Evolutionary conservation across 1,140 invertebrate species (phyloP).

Genomic region (Lepidotrigona ventralis): DNA sequence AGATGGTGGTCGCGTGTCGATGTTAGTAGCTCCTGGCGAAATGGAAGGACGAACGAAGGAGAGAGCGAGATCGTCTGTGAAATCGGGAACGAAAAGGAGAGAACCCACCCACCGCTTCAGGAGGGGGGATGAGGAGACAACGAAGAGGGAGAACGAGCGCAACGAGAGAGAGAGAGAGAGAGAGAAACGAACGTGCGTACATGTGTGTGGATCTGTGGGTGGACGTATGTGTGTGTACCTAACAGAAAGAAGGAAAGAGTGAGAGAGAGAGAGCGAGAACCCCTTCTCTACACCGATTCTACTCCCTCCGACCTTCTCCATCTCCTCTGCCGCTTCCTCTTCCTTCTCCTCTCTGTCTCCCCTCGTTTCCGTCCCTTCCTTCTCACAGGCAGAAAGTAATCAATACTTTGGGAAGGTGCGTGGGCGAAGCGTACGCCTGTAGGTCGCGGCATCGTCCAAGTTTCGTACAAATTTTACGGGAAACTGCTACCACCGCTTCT

Average conservation of each 20-base stretch:
- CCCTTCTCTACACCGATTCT: conserved; percentile 33
- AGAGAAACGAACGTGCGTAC: background rate
- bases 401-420: conserved; percentile 77
- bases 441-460: conserved; percentile 49
- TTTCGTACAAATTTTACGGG: conserved; percentile 55
- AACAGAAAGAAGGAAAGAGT: conserved; percentile 12
- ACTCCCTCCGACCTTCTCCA: conserved; percentile 50
- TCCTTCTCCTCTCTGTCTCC: conserved; percentile 59
- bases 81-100: background rate
- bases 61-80: conserved; percentile 20
- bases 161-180: too few species aligned
- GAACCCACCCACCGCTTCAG: background rate
- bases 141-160: background rate
- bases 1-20: conserved; percentile 14
- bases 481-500: conserved; percentile 5
- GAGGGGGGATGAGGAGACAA: background rate
- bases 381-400: conserved; percentile 73
- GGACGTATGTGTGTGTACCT: too few species aligned
- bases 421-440: conserved; percentile 69
- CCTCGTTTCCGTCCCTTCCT: conserved; percentile 62
- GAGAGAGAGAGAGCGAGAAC: conserved; percentile 9
- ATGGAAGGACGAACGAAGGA: conserved; percentile 45
- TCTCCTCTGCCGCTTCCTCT: conserved; percentile 55
- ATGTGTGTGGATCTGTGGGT: background rate
- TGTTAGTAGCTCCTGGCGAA: conserved; percentile 45